Evolutionary conservation across 2,888 invertebrate species (phyloP).

Genomic region (Acleris emargana): DNA sequence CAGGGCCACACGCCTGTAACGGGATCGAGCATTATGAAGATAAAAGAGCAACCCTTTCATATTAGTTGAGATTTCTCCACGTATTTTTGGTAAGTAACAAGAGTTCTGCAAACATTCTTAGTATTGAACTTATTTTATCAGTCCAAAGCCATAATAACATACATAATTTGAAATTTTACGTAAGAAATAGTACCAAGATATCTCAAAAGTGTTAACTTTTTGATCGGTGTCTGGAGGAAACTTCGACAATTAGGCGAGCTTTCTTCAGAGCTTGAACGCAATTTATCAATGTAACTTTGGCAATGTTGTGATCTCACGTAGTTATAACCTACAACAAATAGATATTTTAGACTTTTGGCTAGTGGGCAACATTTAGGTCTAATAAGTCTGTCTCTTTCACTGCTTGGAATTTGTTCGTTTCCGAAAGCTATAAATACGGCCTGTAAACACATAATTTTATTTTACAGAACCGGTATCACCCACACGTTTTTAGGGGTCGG

Average conservation of each 20-base stretch:
- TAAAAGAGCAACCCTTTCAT: background rate
- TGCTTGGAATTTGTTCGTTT: too few species aligned
- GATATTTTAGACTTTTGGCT: slow-evolving; percentile 20
- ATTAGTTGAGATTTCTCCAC: too few species aligned
- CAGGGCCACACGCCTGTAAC: slow-evolving; percentile 1
- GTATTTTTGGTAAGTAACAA: too few species aligned
- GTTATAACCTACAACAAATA: background rate
- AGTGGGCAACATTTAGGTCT: slow-evolving; percentile 2
- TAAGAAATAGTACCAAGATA: background rate
- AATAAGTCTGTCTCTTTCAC: too few species aligned
- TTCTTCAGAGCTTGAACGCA: slow-evolving; percentile 27
- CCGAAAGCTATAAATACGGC: too few species aligned
- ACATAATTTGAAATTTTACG: background rate
- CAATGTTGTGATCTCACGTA: slow-evolving; percentile 29
- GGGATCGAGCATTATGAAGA: slow-evolving; percentile 21
- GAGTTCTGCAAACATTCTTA: too few species aligned
- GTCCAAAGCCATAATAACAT: too few species aligned
- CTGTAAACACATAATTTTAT: too few species aligned
- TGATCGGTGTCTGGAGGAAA: slow-evolving; percentile 22
- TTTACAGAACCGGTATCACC: background rate
- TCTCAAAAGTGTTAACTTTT: slow-evolving; percentile 13
- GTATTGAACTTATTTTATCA: too few species aligned
- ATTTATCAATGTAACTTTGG: slow-evolving; percentile 37
- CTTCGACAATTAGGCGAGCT: slow-evolving; percentile 28
- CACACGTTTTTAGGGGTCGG: background rate